These are phyloP conservation scores for Chaunax sp. DNA, from an alignment of 2,797 vertebrate genomes.

Conservation along the genomic window DNA sequence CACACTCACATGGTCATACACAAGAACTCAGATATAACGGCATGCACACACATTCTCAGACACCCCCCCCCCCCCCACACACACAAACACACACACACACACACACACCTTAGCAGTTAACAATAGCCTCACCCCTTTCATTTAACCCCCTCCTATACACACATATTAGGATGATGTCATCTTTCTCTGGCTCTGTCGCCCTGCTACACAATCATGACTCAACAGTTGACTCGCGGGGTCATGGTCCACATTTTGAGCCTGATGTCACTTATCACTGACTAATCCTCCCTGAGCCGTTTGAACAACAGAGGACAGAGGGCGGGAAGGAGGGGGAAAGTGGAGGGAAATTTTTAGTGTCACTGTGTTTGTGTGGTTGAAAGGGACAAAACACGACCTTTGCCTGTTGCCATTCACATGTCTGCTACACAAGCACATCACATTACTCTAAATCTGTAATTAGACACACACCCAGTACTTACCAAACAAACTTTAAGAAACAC, in stretches of 20 bases:
- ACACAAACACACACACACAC: slow-evolving; percentile 32
- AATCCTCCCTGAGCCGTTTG: slow-evolving; percentile 53
- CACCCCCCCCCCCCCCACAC: slow-evolving; percentile 3
- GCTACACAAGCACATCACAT: slow-evolving; percentile 27
- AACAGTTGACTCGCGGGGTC: slow-evolving; percentile 48
- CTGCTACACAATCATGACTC: slow-evolving; percentile 62
- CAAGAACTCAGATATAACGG: neutral
- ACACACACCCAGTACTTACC: slow-evolving; percentile 18
- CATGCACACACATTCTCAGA: slow-evolving; percentile 22
- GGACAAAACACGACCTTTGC: slow-evolving; percentile 35
- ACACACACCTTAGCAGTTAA: slow-evolving; percentile 24
- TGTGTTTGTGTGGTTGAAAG: slow-evolving; percentile 2
- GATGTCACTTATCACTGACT: slow-evolving; percentile 71
- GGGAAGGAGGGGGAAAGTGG: slow-evolving; percentile 30
- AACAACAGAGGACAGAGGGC: slow-evolving; percentile 22
- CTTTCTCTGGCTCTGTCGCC: slow-evolving; percentile 18
- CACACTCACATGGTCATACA: neutral
- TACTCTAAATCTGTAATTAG: slow-evolving; percentile 49
- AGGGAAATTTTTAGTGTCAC: slow-evolving; percentile 34
- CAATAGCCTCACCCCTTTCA: slow-evolving; percentile 33
- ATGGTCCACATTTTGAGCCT: slow-evolving; percentile 64
- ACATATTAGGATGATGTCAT: slow-evolving; percentile 67
- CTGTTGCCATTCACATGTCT: slow-evolving; percentile 22
- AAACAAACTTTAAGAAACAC: slow-evolving; percentile 21
- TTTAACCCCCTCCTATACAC: neutral